Conservation (phyloP, 1,140 invertebrate genomes). For the Ptiloglossa arizonensis region DNA sequence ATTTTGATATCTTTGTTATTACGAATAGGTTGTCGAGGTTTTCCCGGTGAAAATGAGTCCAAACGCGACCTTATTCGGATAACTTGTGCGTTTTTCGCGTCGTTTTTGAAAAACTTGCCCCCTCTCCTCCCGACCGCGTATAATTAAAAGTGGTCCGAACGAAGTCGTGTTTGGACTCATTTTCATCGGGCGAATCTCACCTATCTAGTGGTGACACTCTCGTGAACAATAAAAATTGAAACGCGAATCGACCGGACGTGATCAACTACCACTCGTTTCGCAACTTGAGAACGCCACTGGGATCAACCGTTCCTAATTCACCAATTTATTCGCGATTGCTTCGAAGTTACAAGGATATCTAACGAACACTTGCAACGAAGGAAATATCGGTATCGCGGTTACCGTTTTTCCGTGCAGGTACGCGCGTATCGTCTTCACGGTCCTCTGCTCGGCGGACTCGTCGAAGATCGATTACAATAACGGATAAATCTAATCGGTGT, state of each 20-base stretch:
- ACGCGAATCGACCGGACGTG: no score
- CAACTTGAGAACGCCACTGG: background rate
- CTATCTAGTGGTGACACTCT: background rate
- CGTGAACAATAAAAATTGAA: background rate
- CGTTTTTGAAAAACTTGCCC: no score
- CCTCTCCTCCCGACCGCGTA: no score
- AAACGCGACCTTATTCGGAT: no score
- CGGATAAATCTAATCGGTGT: conserved; percentile 35
- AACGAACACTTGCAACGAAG: background rate
- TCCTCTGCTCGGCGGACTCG: conserved; percentile 28
- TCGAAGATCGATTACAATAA: conserved; percentile 7
- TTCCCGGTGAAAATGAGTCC: no score
- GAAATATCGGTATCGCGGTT: background rate
- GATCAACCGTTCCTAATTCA: conserved; percentile 31
- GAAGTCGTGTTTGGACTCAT: no score
- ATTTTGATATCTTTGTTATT: no score
- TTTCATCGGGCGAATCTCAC: no score
- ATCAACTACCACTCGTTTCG: background rate
- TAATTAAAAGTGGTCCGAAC: no score
- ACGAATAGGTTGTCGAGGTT: no score
- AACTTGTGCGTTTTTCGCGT: no score
- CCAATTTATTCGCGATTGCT: conserved; percentile 9
- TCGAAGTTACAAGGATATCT: background rate
- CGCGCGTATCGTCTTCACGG: conserved; percentile 11
- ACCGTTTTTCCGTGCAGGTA: conserved; percentile 8